Percentiles rank a stretch among this genome's conserved stretches.
phyloP scores from a whole-genome alignment of 2,888 invertebrate genomes.

The Xestia rhomboidea region DNA sequence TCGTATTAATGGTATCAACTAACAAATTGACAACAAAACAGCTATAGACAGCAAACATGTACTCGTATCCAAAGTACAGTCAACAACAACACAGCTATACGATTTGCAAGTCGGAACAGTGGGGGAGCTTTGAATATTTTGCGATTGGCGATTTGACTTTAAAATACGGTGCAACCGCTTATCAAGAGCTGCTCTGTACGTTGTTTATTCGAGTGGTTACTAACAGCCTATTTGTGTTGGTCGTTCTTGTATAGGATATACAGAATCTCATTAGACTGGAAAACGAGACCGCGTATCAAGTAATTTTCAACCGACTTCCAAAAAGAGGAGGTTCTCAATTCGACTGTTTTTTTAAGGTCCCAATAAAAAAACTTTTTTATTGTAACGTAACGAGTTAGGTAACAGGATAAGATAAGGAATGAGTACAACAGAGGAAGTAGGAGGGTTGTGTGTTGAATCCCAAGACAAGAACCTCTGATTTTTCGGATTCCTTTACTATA shows the following conservation, averaged over 20 bases:
- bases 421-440: too few species aligned
- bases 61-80: slow-evolving; percentile 37
- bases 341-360: too few species aligned
- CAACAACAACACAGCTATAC: slow-evolving; percentile 67
- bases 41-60: neutral
- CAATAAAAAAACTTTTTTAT: too few species aligned
- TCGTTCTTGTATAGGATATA: slow-evolving; percentile 30
- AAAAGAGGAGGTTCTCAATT: too few species aligned
- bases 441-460: too few species aligned
- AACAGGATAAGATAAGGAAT: too few species aligned
- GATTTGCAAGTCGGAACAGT: slow-evolving; percentile 86
- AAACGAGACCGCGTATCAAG: neutral
- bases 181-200: slow-evolving; percentile 69
- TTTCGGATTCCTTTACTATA: too few species aligned
- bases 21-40: slow-evolving; percentile 6
- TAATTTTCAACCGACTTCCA: too few species aligned
- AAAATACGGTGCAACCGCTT: slow-evolving; percentile 85
- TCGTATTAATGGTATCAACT: neutral
- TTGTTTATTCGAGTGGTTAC: slow-evolving; percentile 63
- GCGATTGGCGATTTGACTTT: slow-evolving; percentile 87
- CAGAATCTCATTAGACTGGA: slow-evolving; percentile 20
- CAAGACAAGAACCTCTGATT: too few species aligned
- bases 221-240: slow-evolving; percentile 71
- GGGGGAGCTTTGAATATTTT: slow-evolving; percentile 85
- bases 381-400: too few species aligned